Conservation (phyloP, 2,797 vertebrate species). For the Bufotes viridis region DNA sequence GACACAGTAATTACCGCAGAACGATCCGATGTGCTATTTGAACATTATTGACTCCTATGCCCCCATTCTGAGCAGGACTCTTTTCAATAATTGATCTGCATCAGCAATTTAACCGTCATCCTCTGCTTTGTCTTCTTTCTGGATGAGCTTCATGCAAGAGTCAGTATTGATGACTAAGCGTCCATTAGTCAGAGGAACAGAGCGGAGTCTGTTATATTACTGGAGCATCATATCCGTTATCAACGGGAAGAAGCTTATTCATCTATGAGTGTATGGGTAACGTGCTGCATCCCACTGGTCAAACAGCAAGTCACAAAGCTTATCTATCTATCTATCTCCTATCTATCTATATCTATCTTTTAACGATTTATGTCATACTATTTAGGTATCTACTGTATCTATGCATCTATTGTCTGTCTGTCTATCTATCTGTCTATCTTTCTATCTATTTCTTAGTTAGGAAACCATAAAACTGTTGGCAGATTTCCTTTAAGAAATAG, state of each 20-base stretch:
- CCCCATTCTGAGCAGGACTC: neutral
- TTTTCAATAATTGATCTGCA: slow-evolving; percentile 3
- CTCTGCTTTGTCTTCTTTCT: slow-evolving; percentile 1
- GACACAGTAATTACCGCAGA: neutral
- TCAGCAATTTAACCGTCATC: slow-evolving; percentile 14
- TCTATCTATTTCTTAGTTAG: too few species aligned
- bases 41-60: slow-evolving; percentile 8
- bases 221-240: slow-evolving; percentile 6
- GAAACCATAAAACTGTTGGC: too few species aligned
- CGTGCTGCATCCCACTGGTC: neutral
- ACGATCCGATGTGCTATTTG: slow-evolving; percentile 4
- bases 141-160: neutral
- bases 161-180: slow-evolving; percentile 3
- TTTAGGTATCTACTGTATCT: too few species aligned
- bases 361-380: too few species aligned
- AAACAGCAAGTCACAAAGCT: too few species aligned
- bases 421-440: too few species aligned
- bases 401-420: too few species aligned
- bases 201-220: neutral
- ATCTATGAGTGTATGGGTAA: slow-evolving; percentile 14
- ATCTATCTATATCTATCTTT: too few species aligned
- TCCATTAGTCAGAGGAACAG: slow-evolving; percentile 7
- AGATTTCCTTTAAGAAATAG: too few species aligned
- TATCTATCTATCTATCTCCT: too few species aligned
- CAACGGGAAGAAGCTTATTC: neutral